These are phyloP conservation scores for Agriopis aurantiaria DNA, from an alignment of 2,888 invertebrate species.

Conservation along the genomic window DNA sequence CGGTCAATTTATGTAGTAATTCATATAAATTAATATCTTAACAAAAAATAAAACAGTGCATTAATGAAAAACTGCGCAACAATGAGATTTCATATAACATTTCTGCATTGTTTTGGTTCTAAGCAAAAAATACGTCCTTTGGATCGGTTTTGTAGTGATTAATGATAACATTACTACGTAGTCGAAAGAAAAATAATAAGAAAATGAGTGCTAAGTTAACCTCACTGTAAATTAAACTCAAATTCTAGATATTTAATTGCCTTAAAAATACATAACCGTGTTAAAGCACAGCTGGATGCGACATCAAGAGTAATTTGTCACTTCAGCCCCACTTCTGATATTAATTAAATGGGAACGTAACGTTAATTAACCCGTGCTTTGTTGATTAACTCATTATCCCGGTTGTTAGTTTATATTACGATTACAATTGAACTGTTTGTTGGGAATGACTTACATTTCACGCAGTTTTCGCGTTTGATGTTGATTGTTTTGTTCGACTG, in stretches of 20 bases:
- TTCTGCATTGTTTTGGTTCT: too few species aligned
- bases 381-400: slow-evolving; percentile 34
- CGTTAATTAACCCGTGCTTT: slow-evolving; percentile 61
- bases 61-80: too few species aligned
- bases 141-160: too few species aligned
- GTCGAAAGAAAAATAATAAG: too few species aligned
- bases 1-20: too few species aligned
- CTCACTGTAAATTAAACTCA: background rate
- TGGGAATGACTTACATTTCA: slow-evolving; percentile 1
- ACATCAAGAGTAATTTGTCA: slow-evolving; percentile 77
- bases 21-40: too few species aligned
- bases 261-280: slow-evolving; percentile 44
- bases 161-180: too few species aligned
- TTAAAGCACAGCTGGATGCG: slow-evolving; percentile 62
- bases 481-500: background rate
- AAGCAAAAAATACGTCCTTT: too few species aligned
- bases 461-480: slow-evolving; percentile 1
- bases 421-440: slow-evolving; percentile 14
- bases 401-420: slow-evolving; percentile 21
- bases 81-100: too few species aligned
- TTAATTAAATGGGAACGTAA: slow-evolving; percentile 75
- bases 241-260: slow-evolving; percentile 15
- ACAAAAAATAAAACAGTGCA: too few species aligned
- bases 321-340: slow-evolving; percentile 67
- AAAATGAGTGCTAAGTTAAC: too few species aligned